A percentile compares a stretch with the other conserved stretches of the same genome.
Conservation (phyloP, 92 coral and sea anemone species). For the Scolanthus callimorphus region DNA sequence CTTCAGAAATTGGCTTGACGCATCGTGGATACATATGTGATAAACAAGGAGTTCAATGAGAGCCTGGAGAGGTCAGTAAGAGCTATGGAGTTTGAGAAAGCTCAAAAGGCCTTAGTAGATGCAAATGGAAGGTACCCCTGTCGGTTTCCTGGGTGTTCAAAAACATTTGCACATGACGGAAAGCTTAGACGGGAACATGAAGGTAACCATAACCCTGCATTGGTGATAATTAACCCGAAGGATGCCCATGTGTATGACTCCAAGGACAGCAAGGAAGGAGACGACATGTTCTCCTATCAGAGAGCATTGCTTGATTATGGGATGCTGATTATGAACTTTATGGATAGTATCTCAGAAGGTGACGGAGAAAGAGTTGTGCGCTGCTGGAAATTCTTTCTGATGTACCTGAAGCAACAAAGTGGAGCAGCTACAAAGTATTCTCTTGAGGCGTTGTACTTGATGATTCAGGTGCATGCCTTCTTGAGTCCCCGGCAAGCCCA, state of each 20-base stretch:
- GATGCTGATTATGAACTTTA: slow-evolving; percentile 52
- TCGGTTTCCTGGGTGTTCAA: slow-evolving; percentile 57
- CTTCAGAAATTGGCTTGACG: slow-evolving; percentile 39
- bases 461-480: slow-evolving; percentile 68
- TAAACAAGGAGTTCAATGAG: slow-evolving; percentile 45
- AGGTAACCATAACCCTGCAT: slow-evolving; percentile 60
- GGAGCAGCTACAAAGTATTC: slow-evolving; percentile 54
- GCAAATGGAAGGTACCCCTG: slow-evolving; percentile 58
- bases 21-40: slow-evolving; percentile 64
- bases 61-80: slow-evolving; percentile 25
- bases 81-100: slow-evolving; percentile 19
- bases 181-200: slow-evolving; percentile 63
- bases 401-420: slow-evolving; percentile 49
- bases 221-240: slow-evolving; percentile 8
- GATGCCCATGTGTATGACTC: slow-evolving; percentile 3
- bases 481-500: slow-evolving; percentile 72
- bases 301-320: slow-evolving; percentile 66
- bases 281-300: slow-evolving; percentile 72
- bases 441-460: too few species aligned
- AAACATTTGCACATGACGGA: slow-evolving; percentile 54
- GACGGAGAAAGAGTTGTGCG: slow-evolving; percentile 58
- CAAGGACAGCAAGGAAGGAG: slow-evolving; percentile 11
- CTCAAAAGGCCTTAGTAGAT: slow-evolving; percentile 17
- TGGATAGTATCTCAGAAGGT: slow-evolving; percentile 56
- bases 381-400: too few species aligned